Evolutionary conservation across 2,888 invertebrate genomes (phyloP), one percentile per base, ranked within the genome.

Genomic region (Leptogaster cylindrica): DNA sequence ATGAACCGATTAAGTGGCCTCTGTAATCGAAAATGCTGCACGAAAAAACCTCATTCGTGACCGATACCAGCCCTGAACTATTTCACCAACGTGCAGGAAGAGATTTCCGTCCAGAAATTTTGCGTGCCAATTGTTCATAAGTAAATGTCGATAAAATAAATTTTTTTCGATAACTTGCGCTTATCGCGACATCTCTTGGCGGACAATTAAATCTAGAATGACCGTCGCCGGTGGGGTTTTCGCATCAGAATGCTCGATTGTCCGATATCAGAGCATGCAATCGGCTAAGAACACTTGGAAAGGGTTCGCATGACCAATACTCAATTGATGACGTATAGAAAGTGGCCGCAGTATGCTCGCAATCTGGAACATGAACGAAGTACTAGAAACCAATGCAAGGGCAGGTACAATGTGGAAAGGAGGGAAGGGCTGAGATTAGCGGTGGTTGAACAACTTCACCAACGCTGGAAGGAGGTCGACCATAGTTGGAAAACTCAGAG

Each of bases 41-140:
- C 41, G 41, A 20, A 25, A 23, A 58, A 58, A 12, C 36, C 20
- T 27, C 20, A 10, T 58, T 58, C 58, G 58, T 58, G 39, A 28
- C 31, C 39, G 58, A 58, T 58, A 36, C 58, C 23, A 14, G 41
- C 39, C 36, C 36, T 31, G 39, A 41, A 41, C 39, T 39, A 36
- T 58, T 58, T 39, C 4, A 6, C 41, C 25, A 25, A 14, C 5
- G 3, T 16, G 10, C 14, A 14, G 31, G 2, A 39, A 23, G 4
- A 58, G 58, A 58, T 58, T 58, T 58, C 41, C 58, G 39, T 41
- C 41, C 25, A 25, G 31, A 39, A 58, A 58, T 58, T n/a, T 58
- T 25, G 58, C 58, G 58, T 58, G 58, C 41, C 58, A 58, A 58
- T 41, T 58, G 58, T 58, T 58, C 58, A 58, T 58, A 58, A 58